Conservation (phyloP, 1,140 invertebrate species). For the Tetraneura akinire region DNA sequence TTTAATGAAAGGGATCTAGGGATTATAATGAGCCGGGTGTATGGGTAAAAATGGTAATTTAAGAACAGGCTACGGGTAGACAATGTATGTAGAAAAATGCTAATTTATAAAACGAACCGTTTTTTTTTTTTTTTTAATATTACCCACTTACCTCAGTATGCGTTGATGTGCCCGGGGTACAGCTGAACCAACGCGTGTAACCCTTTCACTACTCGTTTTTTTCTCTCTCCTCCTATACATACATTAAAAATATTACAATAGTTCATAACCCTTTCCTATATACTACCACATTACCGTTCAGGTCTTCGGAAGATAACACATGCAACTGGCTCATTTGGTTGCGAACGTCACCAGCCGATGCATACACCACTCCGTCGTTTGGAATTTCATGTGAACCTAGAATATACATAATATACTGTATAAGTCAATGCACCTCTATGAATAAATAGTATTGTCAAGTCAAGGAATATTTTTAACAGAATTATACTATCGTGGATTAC, state of each 20-base stretch:
- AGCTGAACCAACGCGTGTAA: conserved; percentile 42
- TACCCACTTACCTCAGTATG: conserved; percentile 33
- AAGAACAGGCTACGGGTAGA: conserved; percentile 39
- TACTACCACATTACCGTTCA: conserved; percentile 24
- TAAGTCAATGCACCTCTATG: not conserved
- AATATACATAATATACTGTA: not conserved
- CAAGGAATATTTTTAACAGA: not conserved
- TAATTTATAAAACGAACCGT: conserved; percentile 47
- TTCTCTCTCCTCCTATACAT: conserved; percentile 37
- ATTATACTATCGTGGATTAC: not conserved
- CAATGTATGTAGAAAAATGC: conserved; percentile 45
- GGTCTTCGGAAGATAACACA: conserved; percentile 41
- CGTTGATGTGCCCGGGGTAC: conserved; percentile 33
- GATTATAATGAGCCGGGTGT: conserved; percentile 50
- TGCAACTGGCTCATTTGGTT: conserved; percentile 13
- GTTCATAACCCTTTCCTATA: conserved; percentile 33
- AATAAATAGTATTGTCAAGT: not conserved
- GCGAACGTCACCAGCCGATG: conserved; percentile 27
- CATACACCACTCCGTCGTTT: not conserved
- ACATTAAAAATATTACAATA: conserved; percentile 48
- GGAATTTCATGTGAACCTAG: not conserved
- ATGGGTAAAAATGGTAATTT: conserved; percentile 47
- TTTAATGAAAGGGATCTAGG: conserved; percentile 46
- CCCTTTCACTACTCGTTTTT: conserved; percentile 32
- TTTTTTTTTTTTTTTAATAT: conserved; percentile 40